Conservation (phyloP, 2,113 vertebrate species). For the Geococcyx californianus region DNA sequence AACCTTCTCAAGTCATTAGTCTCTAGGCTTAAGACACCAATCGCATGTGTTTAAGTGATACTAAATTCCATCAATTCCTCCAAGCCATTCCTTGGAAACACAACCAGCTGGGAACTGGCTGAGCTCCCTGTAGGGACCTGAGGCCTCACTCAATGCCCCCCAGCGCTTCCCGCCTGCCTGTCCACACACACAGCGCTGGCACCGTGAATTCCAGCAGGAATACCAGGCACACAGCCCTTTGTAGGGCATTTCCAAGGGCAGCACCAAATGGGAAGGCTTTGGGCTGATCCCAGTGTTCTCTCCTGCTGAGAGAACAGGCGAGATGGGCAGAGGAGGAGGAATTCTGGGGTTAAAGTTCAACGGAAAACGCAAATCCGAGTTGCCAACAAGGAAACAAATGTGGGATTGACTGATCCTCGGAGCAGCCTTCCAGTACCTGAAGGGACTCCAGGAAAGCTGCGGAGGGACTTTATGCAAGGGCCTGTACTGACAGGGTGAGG, state of each 20-base stretch:
- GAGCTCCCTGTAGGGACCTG: neutral
- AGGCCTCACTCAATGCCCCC: neutral
- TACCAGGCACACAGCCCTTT: fast-evolving
- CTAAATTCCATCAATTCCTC: neutral
- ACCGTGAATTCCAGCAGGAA: fast-evolving
- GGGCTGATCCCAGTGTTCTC: no score
- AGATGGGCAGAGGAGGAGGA: no score
- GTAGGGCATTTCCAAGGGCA: fast-evolving
- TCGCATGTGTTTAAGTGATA: fast-evolving
- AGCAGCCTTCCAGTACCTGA: no score
- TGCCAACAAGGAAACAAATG: no score
- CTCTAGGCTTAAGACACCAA: neutral
- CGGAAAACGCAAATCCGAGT: no score
- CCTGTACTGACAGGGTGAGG: no score
- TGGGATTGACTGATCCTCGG: no score
- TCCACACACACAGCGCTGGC: fast-evolving
- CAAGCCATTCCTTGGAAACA: neutral
- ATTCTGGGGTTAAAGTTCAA: no score
- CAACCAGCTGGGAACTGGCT: neutral
- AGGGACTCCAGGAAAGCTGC: no score
- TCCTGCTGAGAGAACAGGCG: no score
- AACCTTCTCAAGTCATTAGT: neutral
- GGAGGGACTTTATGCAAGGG: no score
- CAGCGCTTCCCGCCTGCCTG: fast-evolving
- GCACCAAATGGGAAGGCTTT: neutral